A percentile compares a stretch with the other conserved stretches of the same genome.
These are phyloP conservation scores for Tetragnatha montana DNA, from an alignment of 2,888 invertebrate species.

Conservation along the genomic window DNA sequence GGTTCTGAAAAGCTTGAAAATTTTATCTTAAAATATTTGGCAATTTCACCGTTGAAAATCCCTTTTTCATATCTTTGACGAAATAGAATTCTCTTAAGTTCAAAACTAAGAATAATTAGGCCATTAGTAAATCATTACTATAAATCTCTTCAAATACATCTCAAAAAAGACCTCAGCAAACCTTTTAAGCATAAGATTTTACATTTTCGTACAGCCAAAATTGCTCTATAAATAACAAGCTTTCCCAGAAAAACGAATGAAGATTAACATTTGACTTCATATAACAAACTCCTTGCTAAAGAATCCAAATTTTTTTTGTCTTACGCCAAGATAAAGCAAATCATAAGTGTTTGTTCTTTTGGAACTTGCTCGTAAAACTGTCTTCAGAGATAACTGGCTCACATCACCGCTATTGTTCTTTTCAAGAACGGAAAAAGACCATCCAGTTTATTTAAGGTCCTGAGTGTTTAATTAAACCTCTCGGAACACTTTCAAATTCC, in stretches of 20 bases:
- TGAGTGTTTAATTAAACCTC: conserved; percentile 45
- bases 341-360: conserved; percentile 32
- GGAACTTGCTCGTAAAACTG: conserved; percentile 13
- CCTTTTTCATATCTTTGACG: no score
- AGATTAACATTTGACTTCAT: conserved; percentile 23
- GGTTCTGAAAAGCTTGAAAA: no score
- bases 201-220: background rate
- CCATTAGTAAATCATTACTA: background rate
- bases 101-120: no score
- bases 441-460: conserved; percentile 4
- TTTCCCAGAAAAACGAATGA: conserved; percentile 10
- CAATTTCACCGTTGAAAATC: no score
- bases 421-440: background rate
- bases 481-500: conserved; percentile 34
- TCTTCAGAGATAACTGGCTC: conserved; percentile 1
- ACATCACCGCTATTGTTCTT: background rate
- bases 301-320: background rate
- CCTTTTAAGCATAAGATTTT: background rate
- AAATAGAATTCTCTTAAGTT: no score
- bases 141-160: background rate
- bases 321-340: conserved; percentile 8
- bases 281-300: conserved; percentile 5
- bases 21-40: no score
- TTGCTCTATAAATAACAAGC: conserved; percentile 22
- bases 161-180: background rate